phyloP scores from a whole-genome alignment of 2,888 invertebrate genomes.

The Galerucella nymphaeae region DNA sequence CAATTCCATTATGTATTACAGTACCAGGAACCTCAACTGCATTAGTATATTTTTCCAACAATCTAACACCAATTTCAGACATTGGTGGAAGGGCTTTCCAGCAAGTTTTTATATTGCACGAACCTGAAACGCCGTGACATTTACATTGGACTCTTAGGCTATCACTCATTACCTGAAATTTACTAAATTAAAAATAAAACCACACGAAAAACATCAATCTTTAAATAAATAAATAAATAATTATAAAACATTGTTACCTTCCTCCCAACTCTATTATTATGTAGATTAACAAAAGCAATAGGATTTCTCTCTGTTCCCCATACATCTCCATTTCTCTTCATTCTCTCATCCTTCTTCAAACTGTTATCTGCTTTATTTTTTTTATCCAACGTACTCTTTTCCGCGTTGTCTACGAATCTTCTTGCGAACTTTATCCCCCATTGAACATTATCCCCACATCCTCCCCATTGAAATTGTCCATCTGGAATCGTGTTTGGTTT shows the following conservation, averaged over 20 bases:
- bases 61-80: conserved; percentile 67
- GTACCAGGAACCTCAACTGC: conserved; percentile 65
- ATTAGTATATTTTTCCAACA: conserved; percentile 71
- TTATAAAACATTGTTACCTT: conserved; percentile 67
- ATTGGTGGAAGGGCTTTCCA: conserved; percentile 79
- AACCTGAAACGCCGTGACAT: conserved; percentile 87
- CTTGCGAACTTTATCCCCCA: conserved; percentile 80
- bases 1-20: conserved; percentile 38
- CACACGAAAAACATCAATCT: conserved; percentile 6
- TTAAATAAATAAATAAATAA: neutral
- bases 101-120: conserved; percentile 84
- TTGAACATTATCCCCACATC: conserved; percentile 80
- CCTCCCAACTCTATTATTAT: conserved; percentile 82
- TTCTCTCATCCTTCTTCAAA: conserved; percentile 32
- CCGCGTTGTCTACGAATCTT: conserved; percentile 76
- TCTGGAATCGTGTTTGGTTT: conserved; percentile 75
- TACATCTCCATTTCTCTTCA: conserved; percentile 60
- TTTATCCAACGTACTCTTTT: conserved; percentile 65
- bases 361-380: conserved; percentile 63
- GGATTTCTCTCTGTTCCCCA: conserved; percentile 59
- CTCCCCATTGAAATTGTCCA: conserved; percentile 86
- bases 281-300: conserved; percentile 79
- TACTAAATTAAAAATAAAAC: neutral
- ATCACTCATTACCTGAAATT: conserved; percentile 71
- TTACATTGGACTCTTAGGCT: conserved; percentile 77